Evolutionary conservation across 2,113 vertebrate genomes (phyloP).

Genomic region (Cynoglossus semilaevis): DNA sequence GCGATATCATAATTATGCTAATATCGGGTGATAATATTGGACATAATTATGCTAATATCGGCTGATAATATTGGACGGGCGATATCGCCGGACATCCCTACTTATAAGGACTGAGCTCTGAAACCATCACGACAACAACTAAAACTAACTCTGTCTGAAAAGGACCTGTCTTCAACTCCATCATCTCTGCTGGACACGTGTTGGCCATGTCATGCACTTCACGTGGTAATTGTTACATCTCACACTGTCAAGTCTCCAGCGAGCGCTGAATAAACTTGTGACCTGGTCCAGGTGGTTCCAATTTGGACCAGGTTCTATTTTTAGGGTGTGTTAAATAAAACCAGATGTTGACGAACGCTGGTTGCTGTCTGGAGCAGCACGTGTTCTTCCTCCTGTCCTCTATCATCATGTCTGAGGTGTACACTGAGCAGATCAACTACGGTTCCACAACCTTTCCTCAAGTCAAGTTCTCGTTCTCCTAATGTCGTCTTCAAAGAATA

Average conservation of each 20-base stretch:
- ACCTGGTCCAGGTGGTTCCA: constrained; percentile 67
- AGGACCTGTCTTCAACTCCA: constrained; percentile 24
- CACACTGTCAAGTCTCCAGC: constrained; percentile 11
- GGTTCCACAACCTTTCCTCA: too few relatives aligned
- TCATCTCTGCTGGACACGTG: constrained; percentile 20
- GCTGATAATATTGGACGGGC: too few relatives aligned
- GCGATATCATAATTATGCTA: too few relatives aligned
- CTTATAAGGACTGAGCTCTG: constrained; percentile 28
- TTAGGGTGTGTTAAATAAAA: constrained; percentile 65
- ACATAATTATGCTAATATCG: too few relatives aligned
- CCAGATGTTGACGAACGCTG: constrained; percentile 68
- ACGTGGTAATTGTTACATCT: constrained; percentile 33
- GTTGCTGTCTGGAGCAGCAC: constrained; percentile 54
- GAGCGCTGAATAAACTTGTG: constrained; percentile 22
- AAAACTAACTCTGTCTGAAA: constrained; percentile 46
- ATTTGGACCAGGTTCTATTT: constrained; percentile 69
- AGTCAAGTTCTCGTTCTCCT: too few relatives aligned
- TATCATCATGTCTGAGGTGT: too few relatives aligned
- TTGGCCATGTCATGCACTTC: constrained; percentile 4
- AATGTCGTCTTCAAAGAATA: too few relatives aligned
- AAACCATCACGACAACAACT: constrained; percentile 57
- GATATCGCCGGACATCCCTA: too few relatives aligned
- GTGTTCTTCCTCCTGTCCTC: neutral
- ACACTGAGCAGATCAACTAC: too few relatives aligned
- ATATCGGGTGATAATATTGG: too few relatives aligned